Conservation (phyloP, 1,140 invertebrate genomes). For the Dinothrombium tinctorium region DNA sequence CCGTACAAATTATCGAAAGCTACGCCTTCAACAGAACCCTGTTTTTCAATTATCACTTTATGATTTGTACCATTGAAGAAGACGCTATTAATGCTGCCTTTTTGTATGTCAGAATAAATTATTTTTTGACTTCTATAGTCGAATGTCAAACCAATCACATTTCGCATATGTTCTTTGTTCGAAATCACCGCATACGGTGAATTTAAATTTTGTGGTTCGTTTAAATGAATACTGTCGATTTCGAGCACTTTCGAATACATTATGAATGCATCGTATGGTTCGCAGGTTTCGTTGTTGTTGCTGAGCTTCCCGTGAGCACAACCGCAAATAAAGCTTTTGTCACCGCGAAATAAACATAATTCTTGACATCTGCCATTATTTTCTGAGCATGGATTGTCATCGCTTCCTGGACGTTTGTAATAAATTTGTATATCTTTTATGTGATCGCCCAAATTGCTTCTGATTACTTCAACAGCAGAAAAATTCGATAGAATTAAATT, state of each 20-base stretch:
- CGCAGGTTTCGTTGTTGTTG: constrained; percentile 33
- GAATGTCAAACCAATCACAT: constrained; percentile 57
- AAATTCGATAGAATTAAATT: constrained; percentile 24
- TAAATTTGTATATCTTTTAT: constrained; percentile 37
- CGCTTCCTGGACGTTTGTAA: too few species aligned
- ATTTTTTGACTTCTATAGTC: constrained; percentile 41
- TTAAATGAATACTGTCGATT: constrained; percentile 48
- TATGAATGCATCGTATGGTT: constrained; percentile 43
- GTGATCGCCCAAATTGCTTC: constrained; percentile 34
- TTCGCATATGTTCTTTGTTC: constrained; percentile 41
- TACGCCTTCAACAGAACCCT: constrained; percentile 57
- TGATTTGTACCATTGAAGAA: constrained; percentile 52
- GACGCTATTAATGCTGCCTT: constrained; percentile 55
- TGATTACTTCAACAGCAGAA: constrained; percentile 26
- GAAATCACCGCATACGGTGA: constrained; percentile 42
- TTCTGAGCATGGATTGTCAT: constrained; percentile 32
- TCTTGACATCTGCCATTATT: constrained; percentile 52
- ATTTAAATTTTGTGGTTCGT: constrained; percentile 33
- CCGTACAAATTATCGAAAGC: constrained; percentile 39
- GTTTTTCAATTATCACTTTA: constrained; percentile 36
- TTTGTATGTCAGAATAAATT: constrained; percentile 68
- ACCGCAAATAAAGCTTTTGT: constrained; percentile 33
- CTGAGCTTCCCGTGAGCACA: constrained; percentile 45
- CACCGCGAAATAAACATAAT: constrained; percentile 49
- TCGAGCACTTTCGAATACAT: constrained; percentile 44